Conservation (phyloP, 2,888 invertebrate species). For the Prosapia bicincta region DNA sequence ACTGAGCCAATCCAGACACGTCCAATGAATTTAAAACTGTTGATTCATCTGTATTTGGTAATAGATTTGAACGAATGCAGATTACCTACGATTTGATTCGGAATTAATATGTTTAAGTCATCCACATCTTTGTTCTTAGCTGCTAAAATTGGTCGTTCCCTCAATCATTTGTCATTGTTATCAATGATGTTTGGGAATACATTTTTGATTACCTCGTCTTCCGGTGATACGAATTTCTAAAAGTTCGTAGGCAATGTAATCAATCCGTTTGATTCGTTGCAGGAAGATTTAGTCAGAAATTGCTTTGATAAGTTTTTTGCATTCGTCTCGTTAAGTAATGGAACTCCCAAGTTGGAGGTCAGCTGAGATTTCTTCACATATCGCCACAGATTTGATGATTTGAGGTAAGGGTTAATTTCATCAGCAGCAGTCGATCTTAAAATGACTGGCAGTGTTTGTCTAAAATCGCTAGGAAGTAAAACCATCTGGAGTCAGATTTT, state of each 20-base stretch:
- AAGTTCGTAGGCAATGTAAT: slow-evolving; percentile 40
- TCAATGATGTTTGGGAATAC: slow-evolving; percentile 17
- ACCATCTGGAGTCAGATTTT: slow-evolving; percentile 40
- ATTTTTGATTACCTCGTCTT: slow-evolving; percentile 14
- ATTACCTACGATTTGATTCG: slow-evolving; percentile 36
- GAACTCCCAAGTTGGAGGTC: slow-evolving; percentile 24
- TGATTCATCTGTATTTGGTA: slow-evolving; percentile 35
- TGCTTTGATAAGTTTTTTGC: slow-evolving; percentile 42
- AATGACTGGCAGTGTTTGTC: slow-evolving; percentile 35
- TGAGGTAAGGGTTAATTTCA: slow-evolving; percentile 31
- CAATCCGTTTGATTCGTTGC: slow-evolving; percentile 36
- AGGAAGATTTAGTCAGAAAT: slow-evolving; percentile 44
- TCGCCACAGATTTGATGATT: slow-evolving; percentile 30
- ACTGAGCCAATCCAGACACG: slow-evolving; percentile 39
- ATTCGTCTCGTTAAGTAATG: slow-evolving; percentile 31
- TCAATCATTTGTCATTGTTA: slow-evolving; percentile 28
- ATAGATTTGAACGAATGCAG: slow-evolving; percentile 39
- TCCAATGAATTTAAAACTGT: slow-evolving; percentile 42
- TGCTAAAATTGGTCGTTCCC: slow-evolving; percentile 42
- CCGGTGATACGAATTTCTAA: slow-evolving; percentile 41
- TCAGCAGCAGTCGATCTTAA: slow-evolving; percentile 34
- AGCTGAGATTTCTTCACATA: slow-evolving; percentile 12
- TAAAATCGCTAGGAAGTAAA: slow-evolving; percentile 33
- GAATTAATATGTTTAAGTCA: slow-evolving; percentile 42
- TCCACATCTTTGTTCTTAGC: slow-evolving; percentile 43